A percentile compares a stretch with the other conserved stretches of the same genome.
Evolutionary conservation across 2,888 invertebrate genomes (phyloP).

Genomic region (Pristionchus fissidentatus): DNA sequence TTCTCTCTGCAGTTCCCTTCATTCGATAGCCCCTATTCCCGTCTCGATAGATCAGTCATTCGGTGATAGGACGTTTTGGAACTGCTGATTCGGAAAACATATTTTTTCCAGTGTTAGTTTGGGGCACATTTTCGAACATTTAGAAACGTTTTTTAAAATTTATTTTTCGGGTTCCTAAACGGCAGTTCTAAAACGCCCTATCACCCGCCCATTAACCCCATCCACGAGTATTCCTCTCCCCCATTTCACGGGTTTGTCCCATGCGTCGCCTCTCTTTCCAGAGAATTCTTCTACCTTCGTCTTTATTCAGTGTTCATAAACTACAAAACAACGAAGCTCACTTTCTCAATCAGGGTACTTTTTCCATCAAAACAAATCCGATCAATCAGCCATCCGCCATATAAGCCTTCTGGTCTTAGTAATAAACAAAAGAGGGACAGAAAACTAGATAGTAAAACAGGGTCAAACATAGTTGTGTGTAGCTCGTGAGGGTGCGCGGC

Average conservation of each 20-base stretch:
- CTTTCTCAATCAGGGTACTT: not conserved
- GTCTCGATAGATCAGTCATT: not conserved
- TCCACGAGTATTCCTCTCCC: not conserved
- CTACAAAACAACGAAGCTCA: not conserved
- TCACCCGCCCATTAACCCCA: no score
- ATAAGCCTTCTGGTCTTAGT: not conserved
- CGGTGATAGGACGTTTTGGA: no score
- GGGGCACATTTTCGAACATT: no score
- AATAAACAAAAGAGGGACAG: not conserved
- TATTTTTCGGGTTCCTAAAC: no score
- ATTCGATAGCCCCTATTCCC: not conserved
- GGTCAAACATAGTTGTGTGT: not conserved
- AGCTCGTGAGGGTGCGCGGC: not conserved
- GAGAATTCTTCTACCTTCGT: constrained; percentile 1
- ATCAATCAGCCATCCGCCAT: not conserved
- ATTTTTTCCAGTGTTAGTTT: no score
- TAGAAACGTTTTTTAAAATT: no score
- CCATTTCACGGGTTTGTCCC: not conserved
- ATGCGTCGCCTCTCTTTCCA: not conserved
- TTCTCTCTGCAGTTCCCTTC: constrained; percentile 43
- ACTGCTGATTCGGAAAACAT: no score
- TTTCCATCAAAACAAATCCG: not conserved
- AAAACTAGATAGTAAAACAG: not conserved
- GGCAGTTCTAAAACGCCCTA: no score
- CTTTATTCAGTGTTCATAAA: not conserved